phyloP scores from a whole-genome alignment of 2,888 invertebrate genomes.

The Cosmopolites sordidus region DNA sequence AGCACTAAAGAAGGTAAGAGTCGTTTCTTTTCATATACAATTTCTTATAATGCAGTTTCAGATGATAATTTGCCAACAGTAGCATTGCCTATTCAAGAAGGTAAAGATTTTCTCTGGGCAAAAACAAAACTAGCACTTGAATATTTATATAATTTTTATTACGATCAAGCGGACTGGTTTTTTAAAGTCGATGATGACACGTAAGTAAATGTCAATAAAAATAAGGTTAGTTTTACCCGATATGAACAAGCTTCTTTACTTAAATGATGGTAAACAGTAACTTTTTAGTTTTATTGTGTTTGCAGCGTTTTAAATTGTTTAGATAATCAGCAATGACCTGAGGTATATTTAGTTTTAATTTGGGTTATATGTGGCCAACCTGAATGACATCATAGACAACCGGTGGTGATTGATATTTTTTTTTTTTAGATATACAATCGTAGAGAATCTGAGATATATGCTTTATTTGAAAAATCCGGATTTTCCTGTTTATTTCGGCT shows the following conservation, averaged over 20 bases:
- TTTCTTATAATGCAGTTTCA: slow-evolving; percentile 38
- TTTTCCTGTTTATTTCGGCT: slow-evolving; percentile 84
- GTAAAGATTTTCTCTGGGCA: slow-evolving; percentile 90
- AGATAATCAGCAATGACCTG: too few species aligned
- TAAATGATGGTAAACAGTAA: too few species aligned
- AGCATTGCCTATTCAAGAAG: slow-evolving; percentile 79
- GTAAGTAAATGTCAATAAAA: slow-evolving; percentile 48
- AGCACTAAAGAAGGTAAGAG: slow-evolving; percentile 75
- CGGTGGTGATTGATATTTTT: not conserved
- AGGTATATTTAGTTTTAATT: too few species aligned
- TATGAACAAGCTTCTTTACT: too few species aligned
- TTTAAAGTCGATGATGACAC: slow-evolving; percentile 98
- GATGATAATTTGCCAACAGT: slow-evolving; percentile 73
- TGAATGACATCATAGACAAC: not conserved
- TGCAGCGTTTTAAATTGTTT: not conserved
- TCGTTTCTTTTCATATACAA: too few species aligned
- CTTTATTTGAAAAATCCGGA: slow-evolving; percentile 68
- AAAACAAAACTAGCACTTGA: slow-evolving; percentile 94
- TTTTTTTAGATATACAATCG: slow-evolving; percentile 74
- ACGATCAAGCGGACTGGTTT: slow-evolving; percentile 91
- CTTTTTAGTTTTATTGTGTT: too few species aligned
- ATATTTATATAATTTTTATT: slow-evolving; percentile 78
- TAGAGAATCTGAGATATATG: slow-evolving; percentile 94
- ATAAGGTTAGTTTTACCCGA: not conserved
- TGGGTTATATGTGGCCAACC: too few species aligned